Base-by-base conservation (phyloP, 2,888 invertebrate genomes). In the Arenicola marina region DNA sequence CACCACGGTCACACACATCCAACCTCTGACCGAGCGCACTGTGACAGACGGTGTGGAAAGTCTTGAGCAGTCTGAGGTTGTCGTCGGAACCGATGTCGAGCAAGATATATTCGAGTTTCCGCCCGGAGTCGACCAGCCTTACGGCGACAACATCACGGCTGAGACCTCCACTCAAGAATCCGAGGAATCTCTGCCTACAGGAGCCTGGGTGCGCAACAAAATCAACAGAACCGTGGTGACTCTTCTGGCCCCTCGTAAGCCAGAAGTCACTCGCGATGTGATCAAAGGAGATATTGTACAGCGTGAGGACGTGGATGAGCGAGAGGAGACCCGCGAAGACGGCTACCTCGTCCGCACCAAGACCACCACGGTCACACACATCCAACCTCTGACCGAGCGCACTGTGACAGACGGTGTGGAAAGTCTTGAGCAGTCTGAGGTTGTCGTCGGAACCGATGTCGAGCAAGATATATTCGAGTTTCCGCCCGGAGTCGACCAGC, bases 401-500 rank as follows among this genome's bases (percentile, higher is more conserved):
- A 65, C 61, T 31, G 53, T 53, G 31, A 31, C 15, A 7, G 28
- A 7, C 46, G 46, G 31, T 45, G 29, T 57, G 33, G 43, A 53
- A 46, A 28, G 57, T 21, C 33, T 21, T 21, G 21, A 54, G 59
- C 32, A 44, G 33, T 46, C 51, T 55, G 51, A 63, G 34, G n/a
- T 56, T 51, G 48, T 53, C 53, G 44, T 53, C 4, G 54, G 54
- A 7, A 43, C 29, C 1, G 65, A 67, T 18, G 58, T 67, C 2
- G 65, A 57, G 26, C 62, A 64, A 44, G 59, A 61, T n/a, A 46
- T 62, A 4, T 26, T 66, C 3, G 61, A 61, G 26, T 46, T 68
- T 1, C 61, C 68, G 2, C 57, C 65, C 15, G 68, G 66, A 31
- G 51, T 68, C 7, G 68, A 67, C 4, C 68, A 71, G 34, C 58